Conservation (phyloP, 2,113 vertebrate genomes). For the Edolisoma coerulescens region DNA sequence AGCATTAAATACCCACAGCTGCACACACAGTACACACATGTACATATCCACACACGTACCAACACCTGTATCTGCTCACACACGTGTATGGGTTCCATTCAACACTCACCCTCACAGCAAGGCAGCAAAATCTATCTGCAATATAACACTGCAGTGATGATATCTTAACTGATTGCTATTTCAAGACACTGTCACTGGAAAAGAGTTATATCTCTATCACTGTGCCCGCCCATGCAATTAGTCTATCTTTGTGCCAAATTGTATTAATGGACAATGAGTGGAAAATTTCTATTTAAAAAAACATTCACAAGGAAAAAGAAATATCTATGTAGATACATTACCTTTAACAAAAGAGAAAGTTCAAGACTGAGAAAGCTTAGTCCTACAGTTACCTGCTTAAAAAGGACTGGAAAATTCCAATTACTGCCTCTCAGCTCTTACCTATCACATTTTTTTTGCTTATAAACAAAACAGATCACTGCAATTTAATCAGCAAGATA, state of each 20-base stretch:
- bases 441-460: neutral
- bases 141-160: neutral
- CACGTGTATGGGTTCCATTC: neutral
- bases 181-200: neutral
- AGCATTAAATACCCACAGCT: neutral
- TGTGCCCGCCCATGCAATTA: neutral
- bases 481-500: neutral
- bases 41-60: neutral
- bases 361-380: neutral
- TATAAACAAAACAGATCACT: neutral
- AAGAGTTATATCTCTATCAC: neutral
- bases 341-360: neutral
- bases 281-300: neutral
- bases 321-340: neutral
- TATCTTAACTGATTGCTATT: neutral
- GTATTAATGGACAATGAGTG: neutral
- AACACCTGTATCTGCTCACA: neutral
- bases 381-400: neutral
- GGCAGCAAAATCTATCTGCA: neutral
- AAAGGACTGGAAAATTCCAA: neutral
- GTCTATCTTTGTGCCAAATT: neutral
- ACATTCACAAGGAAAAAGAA: neutral
- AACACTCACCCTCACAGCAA: neutral
- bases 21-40: neutral
- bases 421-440: neutral